phyloP scores from a whole-genome alignment of 2,113 vertebrate genomes.

The Pterocles burchelli region DNA sequence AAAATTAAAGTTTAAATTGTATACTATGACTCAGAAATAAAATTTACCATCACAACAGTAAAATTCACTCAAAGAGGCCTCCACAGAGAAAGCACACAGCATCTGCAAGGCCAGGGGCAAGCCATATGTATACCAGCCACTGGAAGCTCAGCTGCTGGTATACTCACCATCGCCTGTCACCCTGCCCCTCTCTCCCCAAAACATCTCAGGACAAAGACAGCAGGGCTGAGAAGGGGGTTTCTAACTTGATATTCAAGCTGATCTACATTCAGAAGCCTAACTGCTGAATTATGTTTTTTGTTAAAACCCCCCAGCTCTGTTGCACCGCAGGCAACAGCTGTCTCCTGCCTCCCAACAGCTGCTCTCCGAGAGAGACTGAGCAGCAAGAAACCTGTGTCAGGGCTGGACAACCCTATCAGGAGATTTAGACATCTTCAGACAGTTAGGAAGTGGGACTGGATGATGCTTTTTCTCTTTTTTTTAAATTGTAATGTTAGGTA shows the following conservation, averaged over 20 bases:
- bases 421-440: background rate
- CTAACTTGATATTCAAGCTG: background rate
- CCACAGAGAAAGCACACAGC: background rate
- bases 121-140: too few species aligned
- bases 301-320: background rate
- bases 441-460: background rate
- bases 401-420: too few species aligned
- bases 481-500: background rate
- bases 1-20: background rate
- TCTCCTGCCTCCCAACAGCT: background rate
- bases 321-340: background rate
- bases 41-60: background rate
- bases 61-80: background rate
- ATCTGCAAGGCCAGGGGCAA: background rate
- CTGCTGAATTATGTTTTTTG: background rate
- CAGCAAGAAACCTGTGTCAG: too few species aligned
- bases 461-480: background rate
- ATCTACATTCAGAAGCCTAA: background rate
- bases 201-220: too few species aligned
- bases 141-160: background rate
- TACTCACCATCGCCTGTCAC: too few species aligned
- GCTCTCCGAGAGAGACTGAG: too few species aligned
- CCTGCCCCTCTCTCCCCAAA: background rate
- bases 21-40: background rate
- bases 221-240: too few species aligned